A percentile compares a stretch with the other conserved stretches of the same genome.
Conservation (phyloP, 2,113 vertebrate genomes). For the Cariama cristata region DNA sequence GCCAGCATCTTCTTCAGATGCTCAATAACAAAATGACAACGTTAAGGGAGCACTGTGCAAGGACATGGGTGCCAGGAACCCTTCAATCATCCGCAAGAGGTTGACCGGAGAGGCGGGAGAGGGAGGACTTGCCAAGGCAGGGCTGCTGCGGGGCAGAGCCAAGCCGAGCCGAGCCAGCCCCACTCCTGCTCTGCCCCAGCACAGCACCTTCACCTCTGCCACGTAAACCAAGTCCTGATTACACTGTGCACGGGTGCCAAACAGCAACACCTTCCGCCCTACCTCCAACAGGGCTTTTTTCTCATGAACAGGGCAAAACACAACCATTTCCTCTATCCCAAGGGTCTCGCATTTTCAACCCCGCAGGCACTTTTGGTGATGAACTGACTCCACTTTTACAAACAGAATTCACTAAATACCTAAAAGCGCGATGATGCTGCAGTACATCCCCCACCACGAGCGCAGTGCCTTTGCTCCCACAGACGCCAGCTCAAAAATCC, state of each 20-base stretch:
- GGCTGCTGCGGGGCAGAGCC: not conserved
- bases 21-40: not conserved
- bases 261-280: not conserved
- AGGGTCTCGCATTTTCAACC: not conserved
- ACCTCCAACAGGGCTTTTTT: not conserved
- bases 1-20: not conserved
- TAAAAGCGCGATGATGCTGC: rapidly evolving
- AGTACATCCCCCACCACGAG: rapidly evolving
- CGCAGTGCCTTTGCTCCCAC: not conserved
- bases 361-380: not conserved
- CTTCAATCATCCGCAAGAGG: not conserved
- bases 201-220: not conserved
- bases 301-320: not conserved
- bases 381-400: not conserved
- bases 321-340: not conserved
- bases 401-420: not conserved
- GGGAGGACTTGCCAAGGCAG: not conserved
- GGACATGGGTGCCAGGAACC: not conserved
- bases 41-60: not conserved
- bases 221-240: not conserved
- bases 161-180: not conserved
- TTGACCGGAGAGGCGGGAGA: not conserved
- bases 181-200: not conserved
- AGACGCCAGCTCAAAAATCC: not conserved
- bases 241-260: rapidly evolving